A percentile compares a stretch with the other conserved stretches of the same genome.
These are phyloP conservation scores for Grammomys surdaster DNA, from an alignment of 2,113 vertebrate species.

Conservation along the genomic window DNA sequence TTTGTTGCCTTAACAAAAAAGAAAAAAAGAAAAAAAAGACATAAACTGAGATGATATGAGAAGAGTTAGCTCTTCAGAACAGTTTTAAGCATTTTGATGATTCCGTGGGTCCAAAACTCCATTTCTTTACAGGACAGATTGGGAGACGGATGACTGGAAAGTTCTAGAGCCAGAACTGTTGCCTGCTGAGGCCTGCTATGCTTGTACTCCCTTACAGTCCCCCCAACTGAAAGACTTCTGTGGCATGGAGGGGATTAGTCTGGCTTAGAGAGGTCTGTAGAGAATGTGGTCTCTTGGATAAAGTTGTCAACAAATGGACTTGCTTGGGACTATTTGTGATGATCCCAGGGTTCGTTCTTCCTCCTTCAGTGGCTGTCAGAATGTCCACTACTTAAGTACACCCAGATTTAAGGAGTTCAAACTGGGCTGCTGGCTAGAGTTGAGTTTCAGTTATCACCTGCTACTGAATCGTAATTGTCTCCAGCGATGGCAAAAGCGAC, in stretches of 20 bases:
- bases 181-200: conserved; percentile 80
- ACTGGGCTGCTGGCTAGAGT: conserved; percentile 77
- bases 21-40: conserved; percentile 13
- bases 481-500: conserved; percentile 67
- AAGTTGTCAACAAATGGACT: conserved; percentile 86
- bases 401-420: conserved; percentile 74
- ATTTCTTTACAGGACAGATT: conserved; percentile 82
- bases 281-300: conserved; percentile 86
- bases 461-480: conserved; percentile 67
- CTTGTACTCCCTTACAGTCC: conserved; percentile 81
- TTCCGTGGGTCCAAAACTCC: conserved; percentile 74
- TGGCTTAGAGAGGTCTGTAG: conserved; percentile 84
- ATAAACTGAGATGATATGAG: conserved; percentile 62
- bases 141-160: conserved; percentile 81
- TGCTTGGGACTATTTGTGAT: conserved; percentile 84
- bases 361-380: conserved; percentile 82
- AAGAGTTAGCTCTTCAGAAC: conserved; percentile 67
- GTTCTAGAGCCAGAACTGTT: conserved; percentile 76
- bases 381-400: conserved; percentile 72
- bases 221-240: conserved; percentile 85
- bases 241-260: conserved; percentile 84
- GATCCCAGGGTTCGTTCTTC: conserved; percentile 81
- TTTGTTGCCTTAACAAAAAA: neutral
- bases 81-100: conserved; percentile 75
- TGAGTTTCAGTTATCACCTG: conserved; percentile 78